Conservation (phyloP, 2,113 vertebrate genomes). For the Mola mola region DNA sequence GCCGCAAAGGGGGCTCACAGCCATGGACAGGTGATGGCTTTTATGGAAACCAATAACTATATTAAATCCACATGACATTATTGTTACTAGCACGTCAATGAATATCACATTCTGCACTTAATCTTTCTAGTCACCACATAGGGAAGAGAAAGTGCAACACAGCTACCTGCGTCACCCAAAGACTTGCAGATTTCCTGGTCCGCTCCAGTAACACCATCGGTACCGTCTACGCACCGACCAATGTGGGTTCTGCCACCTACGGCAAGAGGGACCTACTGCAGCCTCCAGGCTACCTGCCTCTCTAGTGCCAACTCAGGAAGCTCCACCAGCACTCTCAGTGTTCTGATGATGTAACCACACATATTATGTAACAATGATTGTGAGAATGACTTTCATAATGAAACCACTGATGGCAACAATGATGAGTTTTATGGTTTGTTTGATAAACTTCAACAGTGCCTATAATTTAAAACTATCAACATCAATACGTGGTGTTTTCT, state of each 20-base stretch:
- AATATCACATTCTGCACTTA: no score
- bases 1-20: conserved; percentile 62
- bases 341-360: conserved; percentile 40
- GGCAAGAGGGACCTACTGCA: conserved; percentile 85
- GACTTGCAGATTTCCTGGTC: conserved; percentile 88
- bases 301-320: conserved; percentile 68
- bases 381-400: conserved; percentile 14
- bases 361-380: conserved; percentile 43
- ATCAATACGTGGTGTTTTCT: conserved; percentile 1
- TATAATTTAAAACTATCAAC: conserved; percentile 63
- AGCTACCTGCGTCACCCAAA: conserved; percentile 89
- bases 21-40: conserved; percentile 77
- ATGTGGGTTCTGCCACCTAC: conserved; percentile 87
- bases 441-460: conserved; percentile 63
- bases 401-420: conserved; percentile 2
- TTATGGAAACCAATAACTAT: neutral
- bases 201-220: conserved; percentile 86
- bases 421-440: conserved; percentile 33
- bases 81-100: no score
- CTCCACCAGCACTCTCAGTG: conserved; percentile 5
- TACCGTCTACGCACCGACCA: conserved; percentile 82
- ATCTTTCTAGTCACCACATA: conserved; percentile 78
- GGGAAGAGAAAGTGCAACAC: conserved; percentile 90
- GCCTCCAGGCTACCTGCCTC: conserved; percentile 61
- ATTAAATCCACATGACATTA: neutral